Evolutionary conservation across 2,888 invertebrate species (phyloP), one percentile per base, ranked within the genome.

Genomic region (Criorhina ranunculi): DNA sequence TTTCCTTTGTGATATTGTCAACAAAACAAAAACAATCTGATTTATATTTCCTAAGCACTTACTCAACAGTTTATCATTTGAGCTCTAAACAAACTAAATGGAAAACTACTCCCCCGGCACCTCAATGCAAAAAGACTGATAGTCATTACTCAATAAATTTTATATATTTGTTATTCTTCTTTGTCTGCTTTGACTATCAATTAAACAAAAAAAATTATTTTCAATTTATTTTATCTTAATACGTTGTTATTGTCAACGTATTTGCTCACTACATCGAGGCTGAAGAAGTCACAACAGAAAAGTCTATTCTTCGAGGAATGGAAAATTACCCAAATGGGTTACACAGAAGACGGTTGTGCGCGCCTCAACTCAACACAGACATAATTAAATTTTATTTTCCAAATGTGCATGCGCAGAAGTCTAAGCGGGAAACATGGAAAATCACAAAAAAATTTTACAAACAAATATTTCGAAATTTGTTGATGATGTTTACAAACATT

Each of bases 221-320:
- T 44, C 66, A 69, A 77, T 66, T 77, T 59, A 59, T 76, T 59
- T 66, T 9, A n/a, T 49, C 62, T 42, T 35, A 67, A 76, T 44
- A 62, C 31, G 37, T 78, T 70, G 31, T 62, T 78, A 78, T 78
- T 78, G 55, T 35, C 31, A 62, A 3, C 53, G 44, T 46, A 53
- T 31, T 64, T 35, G 8, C 57, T 3, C 31, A 57, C 57, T 17
- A 37, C 19, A 17, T 1, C 35, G 37, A 57, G 64, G 51, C 44
- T 33, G 44, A 57, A 12, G 31, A 17, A 44, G 15, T 24, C 2
- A 17, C 15, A 44, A 69, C 44, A 12, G 12, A 31, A 31, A 6
- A 31, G 6, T 15, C 5, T 59, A 17, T 24, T 42, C 5, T 59
- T 8, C 12, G 53, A 49, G 44, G 44, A 62, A 59, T 72, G 72